These are phyloP conservation scores for Acleris holmiana DNA, from an alignment of 2,888 invertebrate species.

Conservation along the genomic window DNA sequence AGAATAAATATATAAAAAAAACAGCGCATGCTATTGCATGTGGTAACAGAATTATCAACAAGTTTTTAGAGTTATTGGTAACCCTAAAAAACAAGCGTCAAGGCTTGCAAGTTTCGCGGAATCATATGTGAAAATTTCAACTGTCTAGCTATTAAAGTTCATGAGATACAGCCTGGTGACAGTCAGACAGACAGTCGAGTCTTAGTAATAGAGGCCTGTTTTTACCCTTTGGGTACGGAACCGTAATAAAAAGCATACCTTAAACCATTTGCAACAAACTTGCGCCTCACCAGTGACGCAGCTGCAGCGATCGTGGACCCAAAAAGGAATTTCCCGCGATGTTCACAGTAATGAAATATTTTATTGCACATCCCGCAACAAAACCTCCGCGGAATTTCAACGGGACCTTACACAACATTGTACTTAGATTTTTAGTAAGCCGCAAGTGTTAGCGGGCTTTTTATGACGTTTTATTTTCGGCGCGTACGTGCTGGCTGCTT, in stretches of 20 bases:
- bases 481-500: slow-evolving; percentile 38
- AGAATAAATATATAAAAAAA: no score
- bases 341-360: slow-evolving; percentile 78
- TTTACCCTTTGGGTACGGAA: no score
- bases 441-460: slow-evolving; percentile 57
- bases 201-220: no score
- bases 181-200: no score
- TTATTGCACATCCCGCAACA: slow-evolving; percentile 65
- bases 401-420: slow-evolving; percentile 67
- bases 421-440: slow-evolving; percentile 74
- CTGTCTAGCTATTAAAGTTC: no score
- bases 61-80: no score
- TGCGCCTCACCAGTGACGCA: slow-evolving; percentile 30
- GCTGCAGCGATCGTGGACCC: slow-evolving; percentile 31
- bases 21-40: no score
- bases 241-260: background rate
- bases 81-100: no score
- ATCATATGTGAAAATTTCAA: no score
- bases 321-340: slow-evolving; percentile 44
- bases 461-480: slow-evolving; percentile 55
- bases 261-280: slow-evolving; percentile 14
- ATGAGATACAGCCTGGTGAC: no score
- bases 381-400: slow-evolving; percentile 60
- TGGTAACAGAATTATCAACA: no score
- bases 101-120: no score